phyloP scores from a whole-genome alignment of 53 echinoderm and acorn worm genomes.

The Patiria pectinifera region DNA sequence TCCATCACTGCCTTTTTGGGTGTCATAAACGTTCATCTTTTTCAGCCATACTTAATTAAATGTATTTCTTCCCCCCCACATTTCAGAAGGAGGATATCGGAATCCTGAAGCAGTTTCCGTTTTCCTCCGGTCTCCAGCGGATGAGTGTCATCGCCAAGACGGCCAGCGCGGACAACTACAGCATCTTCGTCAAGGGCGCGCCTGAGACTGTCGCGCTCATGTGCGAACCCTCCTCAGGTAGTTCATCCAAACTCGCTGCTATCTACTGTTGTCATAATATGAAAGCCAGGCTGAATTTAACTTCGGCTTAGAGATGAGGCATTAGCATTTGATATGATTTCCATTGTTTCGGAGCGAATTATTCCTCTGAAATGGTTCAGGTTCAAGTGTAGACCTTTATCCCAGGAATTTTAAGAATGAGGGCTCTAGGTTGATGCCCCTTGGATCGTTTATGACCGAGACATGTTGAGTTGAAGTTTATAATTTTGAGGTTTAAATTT shows the following conservation, averaged over 20 bases:
- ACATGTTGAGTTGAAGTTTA: too few relatives aligned
- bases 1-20: too few relatives aligned
- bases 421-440: too few relatives aligned
- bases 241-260: constrained; percentile 26
- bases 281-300: neutral
- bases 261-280: neutral
- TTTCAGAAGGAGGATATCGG: constrained; percentile 76
- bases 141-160: constrained; percentile 96
- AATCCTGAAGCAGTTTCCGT: constrained; percentile 92
- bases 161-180: constrained; percentile 65
- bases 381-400: too few relatives aligned
- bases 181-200: constrained; percentile 95
- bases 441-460: too few relatives aligned
- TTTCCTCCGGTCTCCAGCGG: constrained; percentile 89
- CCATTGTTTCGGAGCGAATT: too few relatives aligned
- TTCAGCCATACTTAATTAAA: neutral
- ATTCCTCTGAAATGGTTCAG: too few relatives aligned
- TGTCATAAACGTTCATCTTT: too few relatives aligned
- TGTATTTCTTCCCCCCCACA: neutral
- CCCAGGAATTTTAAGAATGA: too few relatives aligned
- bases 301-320: neutral
- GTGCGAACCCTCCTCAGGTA: constrained; percentile 81
- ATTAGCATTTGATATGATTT: too few relatives aligned
- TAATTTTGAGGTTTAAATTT: too few relatives aligned
- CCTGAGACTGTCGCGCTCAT: constrained; percentile 81